Evolutionary conservation across 2,888 invertebrate genomes (phyloP).

Genomic region (Tachina grossa): DNA sequence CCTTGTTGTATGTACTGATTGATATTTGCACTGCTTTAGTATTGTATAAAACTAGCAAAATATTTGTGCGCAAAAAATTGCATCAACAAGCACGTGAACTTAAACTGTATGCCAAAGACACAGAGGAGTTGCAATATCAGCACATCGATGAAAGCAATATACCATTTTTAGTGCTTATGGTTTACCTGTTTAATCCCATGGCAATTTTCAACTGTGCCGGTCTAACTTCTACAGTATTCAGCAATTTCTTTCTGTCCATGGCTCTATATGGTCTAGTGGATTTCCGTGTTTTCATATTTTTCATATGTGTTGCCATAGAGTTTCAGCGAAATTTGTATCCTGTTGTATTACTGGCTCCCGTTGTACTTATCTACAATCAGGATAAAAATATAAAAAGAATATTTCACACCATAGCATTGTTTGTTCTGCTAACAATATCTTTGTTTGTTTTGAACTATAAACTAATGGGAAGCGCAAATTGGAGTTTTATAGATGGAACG

Average conservation of each 20-base stretch:
- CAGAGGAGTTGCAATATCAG: slow-evolving; percentile 84
- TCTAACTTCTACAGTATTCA: slow-evolving; percentile 94
- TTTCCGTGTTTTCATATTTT: slow-evolving; percentile 86
- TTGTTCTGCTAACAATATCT: slow-evolving; percentile 73
- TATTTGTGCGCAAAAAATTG: slow-evolving; percentile 85
- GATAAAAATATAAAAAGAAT: slow-evolving; percentile 58
- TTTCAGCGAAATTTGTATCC: slow-evolving; percentile 93
- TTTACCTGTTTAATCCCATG: slow-evolving; percentile 95
- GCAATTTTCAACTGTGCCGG: slow-evolving; percentile 93
- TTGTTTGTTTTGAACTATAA: slow-evolving; percentile 82
- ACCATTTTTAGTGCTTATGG: slow-evolving; percentile 88
- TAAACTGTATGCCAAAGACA: slow-evolving; percentile 85
- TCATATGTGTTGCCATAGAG: slow-evolving; percentile 89
- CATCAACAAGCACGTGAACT: slow-evolving; percentile 84
- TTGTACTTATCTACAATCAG: slow-evolving; percentile 84
- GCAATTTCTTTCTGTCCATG: slow-evolving; percentile 91
- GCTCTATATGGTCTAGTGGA: slow-evolving; percentile 88
- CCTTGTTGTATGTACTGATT: slow-evolving; percentile 87
- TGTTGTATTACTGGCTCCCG: slow-evolving; percentile 91
- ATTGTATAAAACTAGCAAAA: slow-evolving; percentile 88
- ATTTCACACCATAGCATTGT: slow-evolving; percentile 72
- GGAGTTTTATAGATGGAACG: slow-evolving; percentile 87
- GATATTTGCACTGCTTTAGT: slow-evolving; percentile 91
- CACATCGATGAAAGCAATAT: slow-evolving; percentile 79
- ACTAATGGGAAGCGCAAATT: slow-evolving; percentile 85